A percentile compares a stretch with the other conserved stretches of the same genome.
Evolutionary conservation across 2,113 vertebrate species (phyloP).

Genomic region (Seriola rivoliana): DNA sequence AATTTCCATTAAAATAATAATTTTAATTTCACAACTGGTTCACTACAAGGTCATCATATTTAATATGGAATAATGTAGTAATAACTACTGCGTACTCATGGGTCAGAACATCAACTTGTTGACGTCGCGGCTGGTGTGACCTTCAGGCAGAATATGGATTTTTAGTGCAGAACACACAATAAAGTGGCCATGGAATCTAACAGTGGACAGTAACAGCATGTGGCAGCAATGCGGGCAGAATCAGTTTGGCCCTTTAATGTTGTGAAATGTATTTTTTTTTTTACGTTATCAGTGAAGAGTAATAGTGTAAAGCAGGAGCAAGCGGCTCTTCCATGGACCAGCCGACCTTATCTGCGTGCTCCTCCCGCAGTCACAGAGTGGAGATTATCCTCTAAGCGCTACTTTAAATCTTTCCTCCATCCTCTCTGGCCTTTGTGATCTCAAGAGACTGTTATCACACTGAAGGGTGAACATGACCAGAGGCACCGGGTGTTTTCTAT

Average conservation of each 20-base stretch:
- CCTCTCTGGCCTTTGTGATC: conserved; percentile 57
- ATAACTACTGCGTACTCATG: too few species aligned
- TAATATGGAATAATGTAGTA: too few species aligned
- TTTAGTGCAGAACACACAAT: too few species aligned
- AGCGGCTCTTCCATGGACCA: background rate
- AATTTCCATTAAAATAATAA: too few species aligned
- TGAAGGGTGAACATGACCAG: conserved; percentile 21
- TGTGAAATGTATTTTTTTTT: background rate
- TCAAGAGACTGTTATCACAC: conserved; percentile 70
- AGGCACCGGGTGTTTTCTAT: conserved; percentile 17
- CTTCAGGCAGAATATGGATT: too few species aligned
- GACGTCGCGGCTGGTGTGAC: too few species aligned
- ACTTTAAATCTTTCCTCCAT: conserved; percentile 41
- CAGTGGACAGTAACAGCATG: background rate
- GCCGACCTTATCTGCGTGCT: conserved; percentile 15
- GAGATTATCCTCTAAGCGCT: conserved; percentile 62
- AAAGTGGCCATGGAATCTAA: too few species aligned
- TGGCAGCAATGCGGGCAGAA: background rate
- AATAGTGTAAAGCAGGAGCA: background rate
- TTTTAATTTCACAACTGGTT: too few species aligned
- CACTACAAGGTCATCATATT: too few species aligned
- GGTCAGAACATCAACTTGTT: too few species aligned
- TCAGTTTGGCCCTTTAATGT: background rate
- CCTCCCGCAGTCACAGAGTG: conserved; percentile 17
- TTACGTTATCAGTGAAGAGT: background rate